Evolutionary conservation across 2,888 invertebrate genomes (phyloP).

Genomic region (Drosophila demipolita): DNA sequence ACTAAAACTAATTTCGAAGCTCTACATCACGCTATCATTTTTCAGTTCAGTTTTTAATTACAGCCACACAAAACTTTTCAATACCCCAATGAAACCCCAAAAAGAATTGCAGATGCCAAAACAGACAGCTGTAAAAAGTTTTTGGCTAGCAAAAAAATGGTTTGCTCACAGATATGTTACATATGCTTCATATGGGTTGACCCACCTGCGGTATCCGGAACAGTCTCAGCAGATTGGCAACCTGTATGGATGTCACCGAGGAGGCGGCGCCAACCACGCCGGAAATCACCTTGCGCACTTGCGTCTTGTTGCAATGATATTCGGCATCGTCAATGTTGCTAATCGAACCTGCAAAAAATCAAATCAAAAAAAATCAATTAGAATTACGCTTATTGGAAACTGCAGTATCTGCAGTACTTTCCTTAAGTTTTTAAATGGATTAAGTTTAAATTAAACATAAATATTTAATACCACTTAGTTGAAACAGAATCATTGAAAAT

Average conservation of each 20-base stretch:
- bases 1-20: constrained; percentile 32
- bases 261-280: constrained; percentile 96
- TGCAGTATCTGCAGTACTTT: background rate
- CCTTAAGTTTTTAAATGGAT: background rate
- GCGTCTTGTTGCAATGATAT: constrained; percentile 93
- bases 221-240: constrained; percentile 95
- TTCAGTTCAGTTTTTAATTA: constrained; percentile 60
- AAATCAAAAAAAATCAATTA: background rate
- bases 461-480: no score
- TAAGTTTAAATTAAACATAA: background rate
- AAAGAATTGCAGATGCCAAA: constrained; percentile 13
- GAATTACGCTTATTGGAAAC: background rate
- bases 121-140: constrained; percentile 17
- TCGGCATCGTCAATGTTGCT: constrained; percentile 96
- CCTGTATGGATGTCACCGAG: constrained; percentile 98
- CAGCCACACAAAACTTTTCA: constrained; percentile 31
- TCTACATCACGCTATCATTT: constrained; percentile 25
- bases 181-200: constrained; percentile 15
- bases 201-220: constrained; percentile 94
- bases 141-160: background rate
- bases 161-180: background rate
- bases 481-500: no score
- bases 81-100: background rate
- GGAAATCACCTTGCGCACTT: constrained; percentile 93
- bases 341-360: constrained; percentile 91